A percentile compares a stretch with the other conserved stretches of the same genome.
phyloP scores from a whole-genome alignment of 2,797 vertebrate genomes.

The Labeo calbasu region DNA sequence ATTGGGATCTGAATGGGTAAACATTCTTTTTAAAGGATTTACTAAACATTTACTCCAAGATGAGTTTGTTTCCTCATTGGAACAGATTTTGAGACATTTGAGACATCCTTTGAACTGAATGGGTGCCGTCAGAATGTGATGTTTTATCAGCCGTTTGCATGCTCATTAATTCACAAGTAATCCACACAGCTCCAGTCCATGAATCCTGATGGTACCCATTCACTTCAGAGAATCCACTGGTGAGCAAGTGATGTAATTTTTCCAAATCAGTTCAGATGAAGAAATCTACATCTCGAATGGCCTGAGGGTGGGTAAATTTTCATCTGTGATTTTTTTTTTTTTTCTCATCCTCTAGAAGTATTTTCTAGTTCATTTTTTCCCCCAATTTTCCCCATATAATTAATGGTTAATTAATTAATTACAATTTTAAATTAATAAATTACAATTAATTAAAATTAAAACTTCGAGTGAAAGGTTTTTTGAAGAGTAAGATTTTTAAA shows the following conservation, averaged over 20 bases:
- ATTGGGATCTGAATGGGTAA: background rate
- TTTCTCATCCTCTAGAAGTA: no score
- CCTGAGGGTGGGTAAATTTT: background rate
- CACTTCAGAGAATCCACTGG: background rate
- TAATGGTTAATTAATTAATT: no score
- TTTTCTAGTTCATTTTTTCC: no score
- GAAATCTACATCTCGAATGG: background rate
- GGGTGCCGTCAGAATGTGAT: background rate
- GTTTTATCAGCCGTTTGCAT: background rate
- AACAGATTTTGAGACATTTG: background rate
- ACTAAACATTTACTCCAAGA: background rate
- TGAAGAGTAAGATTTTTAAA: no score
- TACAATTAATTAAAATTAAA: no score
- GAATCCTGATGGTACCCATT: background rate
- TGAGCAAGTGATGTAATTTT: background rate
- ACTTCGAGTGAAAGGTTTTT: no score
- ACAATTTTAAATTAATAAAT: no score
- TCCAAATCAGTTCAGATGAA: background rate
- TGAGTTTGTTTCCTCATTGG: background rate
- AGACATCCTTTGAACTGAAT: background rate
- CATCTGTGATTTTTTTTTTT: background rate
- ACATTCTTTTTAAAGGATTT: background rate
- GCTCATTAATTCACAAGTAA: background rate
- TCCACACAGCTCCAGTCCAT: background rate
- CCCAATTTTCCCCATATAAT: no score